Conservation (phyloP, 2,888 invertebrate species). For the Lysandra bellargus region DNA sequence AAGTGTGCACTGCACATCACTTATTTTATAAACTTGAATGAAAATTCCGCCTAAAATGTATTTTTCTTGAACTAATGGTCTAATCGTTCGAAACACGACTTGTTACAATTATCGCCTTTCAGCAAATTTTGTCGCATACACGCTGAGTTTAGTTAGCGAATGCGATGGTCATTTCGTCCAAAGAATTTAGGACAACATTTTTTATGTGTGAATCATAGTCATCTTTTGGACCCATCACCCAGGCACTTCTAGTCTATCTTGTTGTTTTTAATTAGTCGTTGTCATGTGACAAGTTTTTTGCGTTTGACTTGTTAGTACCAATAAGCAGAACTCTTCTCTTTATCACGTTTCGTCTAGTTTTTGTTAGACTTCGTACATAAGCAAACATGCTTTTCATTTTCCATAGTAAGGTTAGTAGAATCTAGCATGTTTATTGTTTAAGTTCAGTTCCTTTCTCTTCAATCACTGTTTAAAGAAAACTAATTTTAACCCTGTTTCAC, state of each 20-base stretch:
- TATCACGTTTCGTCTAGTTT: not conserved
- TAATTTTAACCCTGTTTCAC: not conserved
- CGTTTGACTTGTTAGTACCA: not conserved
- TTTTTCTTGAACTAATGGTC: not conserved
- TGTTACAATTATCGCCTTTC: constrained; percentile 22
- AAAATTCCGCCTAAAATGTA: constrained; percentile 24
- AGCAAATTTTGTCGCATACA: constrained; percentile 29
- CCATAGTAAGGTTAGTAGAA: not conserved
- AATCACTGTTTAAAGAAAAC: not conserved
- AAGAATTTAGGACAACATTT: constrained; percentile 8
- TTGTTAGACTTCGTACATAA: not conserved
- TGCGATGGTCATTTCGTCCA: constrained; percentile 8
- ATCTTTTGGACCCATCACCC: not conserved
- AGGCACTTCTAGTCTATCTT: not conserved
- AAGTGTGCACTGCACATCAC: not conserved
- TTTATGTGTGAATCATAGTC: not conserved
- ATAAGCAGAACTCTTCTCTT: not conserved
- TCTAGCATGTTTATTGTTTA: not conserved
- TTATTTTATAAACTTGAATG: not conserved
- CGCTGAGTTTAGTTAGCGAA: constrained; percentile 24
- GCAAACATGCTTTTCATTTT: not conserved
- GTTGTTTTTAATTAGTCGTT: not conserved
- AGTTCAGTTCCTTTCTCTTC: not conserved
- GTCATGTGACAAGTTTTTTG: not conserved
- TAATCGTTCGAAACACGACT: not conserved